These are phyloP conservation scores for Austrolebias charrua DNA, from an alignment of 2,797 vertebrate genomes.

Conservation along the genomic window DNA sequence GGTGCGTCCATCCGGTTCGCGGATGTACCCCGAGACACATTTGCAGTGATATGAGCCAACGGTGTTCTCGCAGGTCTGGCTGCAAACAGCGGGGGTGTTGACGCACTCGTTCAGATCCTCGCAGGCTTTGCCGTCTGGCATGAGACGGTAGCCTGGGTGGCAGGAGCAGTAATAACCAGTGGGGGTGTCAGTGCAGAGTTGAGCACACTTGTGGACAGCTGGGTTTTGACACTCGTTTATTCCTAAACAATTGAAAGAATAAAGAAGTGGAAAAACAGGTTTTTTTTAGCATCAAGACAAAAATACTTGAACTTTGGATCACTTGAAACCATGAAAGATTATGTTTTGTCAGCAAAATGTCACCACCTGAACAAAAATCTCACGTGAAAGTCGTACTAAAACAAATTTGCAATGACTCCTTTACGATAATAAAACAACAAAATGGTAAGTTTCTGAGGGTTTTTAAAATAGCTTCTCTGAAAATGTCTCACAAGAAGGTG, in stretches of 20 bases:
- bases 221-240: constrained; percentile 74
- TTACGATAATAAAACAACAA: too few relatives aligned
- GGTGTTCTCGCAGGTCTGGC: constrained; percentile 77
- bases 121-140: constrained; percentile 80
- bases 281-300: too few relatives aligned
- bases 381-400: too few relatives aligned
- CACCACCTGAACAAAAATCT: too few relatives aligned
- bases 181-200: constrained; percentile 75
- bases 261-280: not conserved
- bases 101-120: constrained; percentile 76
- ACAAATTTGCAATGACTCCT: too few relatives aligned
- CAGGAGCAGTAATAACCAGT: constrained; percentile 79
- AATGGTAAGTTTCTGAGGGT: too few relatives aligned
- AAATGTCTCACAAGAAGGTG: too few relatives aligned
- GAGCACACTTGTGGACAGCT: constrained; percentile 76
- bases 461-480: too few relatives aligned
- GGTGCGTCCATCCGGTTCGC: constrained; percentile 72
- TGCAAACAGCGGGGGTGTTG: constrained; percentile 71
- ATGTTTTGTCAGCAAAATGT: too few relatives aligned
- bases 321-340: too few relatives aligned
- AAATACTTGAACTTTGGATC: too few relatives aligned
- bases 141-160: constrained; percentile 70
- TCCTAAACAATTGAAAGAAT: constrained; percentile 46
- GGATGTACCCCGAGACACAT: constrained; percentile 75
- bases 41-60: constrained; percentile 76